Evolutionary conservation across 2,888 invertebrate genomes (phyloP).

Genomic region (Cryptophagus acutangulus): DNA sequence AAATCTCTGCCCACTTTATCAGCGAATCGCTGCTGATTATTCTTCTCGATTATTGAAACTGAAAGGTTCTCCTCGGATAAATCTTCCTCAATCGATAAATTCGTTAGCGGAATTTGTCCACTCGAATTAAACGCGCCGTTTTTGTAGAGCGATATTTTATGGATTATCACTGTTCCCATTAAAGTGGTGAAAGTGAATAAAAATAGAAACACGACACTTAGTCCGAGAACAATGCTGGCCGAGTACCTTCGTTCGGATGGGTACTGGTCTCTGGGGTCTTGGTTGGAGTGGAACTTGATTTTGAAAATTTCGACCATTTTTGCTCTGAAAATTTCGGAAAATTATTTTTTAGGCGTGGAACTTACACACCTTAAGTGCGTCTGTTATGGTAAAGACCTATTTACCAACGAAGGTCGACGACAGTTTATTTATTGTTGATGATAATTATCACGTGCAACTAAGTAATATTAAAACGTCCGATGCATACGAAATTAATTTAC

Average conservation of each 20-base stretch:
- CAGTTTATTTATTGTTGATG: too few species aligned
- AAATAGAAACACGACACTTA: slow-evolving; percentile 59
- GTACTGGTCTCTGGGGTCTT: slow-evolving; percentile 55
- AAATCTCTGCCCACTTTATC: background rate
- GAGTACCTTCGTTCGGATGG: slow-evolving; percentile 65
- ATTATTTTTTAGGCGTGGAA: too few species aligned
- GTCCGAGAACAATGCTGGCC: slow-evolving; percentile 61
- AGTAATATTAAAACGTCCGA: too few species aligned
- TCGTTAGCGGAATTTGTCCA: too few species aligned
- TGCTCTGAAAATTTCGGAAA: too few species aligned
- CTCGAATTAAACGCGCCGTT: too few species aligned
- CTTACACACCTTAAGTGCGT: too few species aligned
- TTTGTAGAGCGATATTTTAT: slow-evolving; percentile 21
- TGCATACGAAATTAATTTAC: too few species aligned
- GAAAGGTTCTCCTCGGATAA: background rate
- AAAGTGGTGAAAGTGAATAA: slow-evolving; percentile 57
- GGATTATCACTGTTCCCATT: slow-evolving; percentile 52
- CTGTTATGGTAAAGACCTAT: too few species aligned
- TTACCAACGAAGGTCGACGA: too few species aligned
- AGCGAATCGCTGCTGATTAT: background rate
- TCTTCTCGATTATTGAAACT: background rate
- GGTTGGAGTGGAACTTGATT: slow-evolving; percentile 61
- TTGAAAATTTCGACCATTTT: slow-evolving; percentile 51
- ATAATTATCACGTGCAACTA: too few species aligned
- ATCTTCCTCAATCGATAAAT: background rate